Conservation (phyloP, 1,140 invertebrate genomes). For the Sycobia sp. region DNA sequence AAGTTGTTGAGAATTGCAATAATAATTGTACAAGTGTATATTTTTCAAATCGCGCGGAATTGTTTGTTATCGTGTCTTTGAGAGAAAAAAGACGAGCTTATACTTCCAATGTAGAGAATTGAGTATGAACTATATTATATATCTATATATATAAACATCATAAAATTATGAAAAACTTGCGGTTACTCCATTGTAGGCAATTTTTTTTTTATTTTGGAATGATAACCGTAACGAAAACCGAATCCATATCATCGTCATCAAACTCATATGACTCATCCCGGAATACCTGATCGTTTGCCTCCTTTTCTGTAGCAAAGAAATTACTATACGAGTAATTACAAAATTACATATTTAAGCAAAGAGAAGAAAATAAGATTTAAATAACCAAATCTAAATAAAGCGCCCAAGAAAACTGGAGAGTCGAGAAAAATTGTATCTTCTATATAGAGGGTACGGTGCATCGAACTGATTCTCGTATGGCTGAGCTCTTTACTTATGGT, state of each 20-base stretch:
- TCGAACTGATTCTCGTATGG: background rate
- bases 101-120: constrained; percentile 7
- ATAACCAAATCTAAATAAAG: no score
- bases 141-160: no score
- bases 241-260: constrained; percentile 14
- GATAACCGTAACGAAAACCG: no score
- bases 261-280: background rate
- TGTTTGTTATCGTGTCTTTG: background rate
- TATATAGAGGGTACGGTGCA: background rate
- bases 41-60: background rate
- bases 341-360: background rate
- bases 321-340: constrained; percentile 1
- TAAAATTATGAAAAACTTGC: no score
- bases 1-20: constrained; percentile 10
- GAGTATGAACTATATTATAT: no score
- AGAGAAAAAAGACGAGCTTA: constrained; percentile 9
- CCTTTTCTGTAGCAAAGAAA: constrained; percentile 6
- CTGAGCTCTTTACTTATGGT: background rate
- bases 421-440: no score
- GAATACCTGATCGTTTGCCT: constrained; percentile 18
- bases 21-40: constrained; percentile 4
- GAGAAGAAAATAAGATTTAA: constrained; percentile 1
- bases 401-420: no score
- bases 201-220: no score
- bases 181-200: no score